Base-by-base conservation (phyloP, 2,888 invertebrate species). In the Drosophila peninsularis region DNA sequence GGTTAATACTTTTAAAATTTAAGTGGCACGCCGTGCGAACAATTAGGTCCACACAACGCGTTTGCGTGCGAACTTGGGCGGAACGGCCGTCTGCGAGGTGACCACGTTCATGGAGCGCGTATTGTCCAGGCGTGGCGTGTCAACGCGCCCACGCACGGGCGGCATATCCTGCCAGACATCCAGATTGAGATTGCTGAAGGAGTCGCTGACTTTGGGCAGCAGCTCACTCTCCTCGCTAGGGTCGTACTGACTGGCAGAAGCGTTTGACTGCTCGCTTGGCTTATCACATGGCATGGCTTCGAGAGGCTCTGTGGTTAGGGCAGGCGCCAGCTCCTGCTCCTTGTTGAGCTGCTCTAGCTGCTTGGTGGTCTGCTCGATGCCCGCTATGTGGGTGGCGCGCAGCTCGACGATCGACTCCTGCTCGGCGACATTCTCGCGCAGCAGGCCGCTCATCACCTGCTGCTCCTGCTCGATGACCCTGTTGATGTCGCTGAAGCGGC, bases 401-500 rank as follows among this genome's bases (percentile, higher is more conserved):
- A 92, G 66, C 17, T 91, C 89, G 5, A 91, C 66, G 0, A 91
- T 58, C 4, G 90, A 75, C n/a, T 89, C 80, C 61, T 92, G 92
- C 34, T 88, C 83, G 3, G 67, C 41, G 6, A 91, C 57, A 63
- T 90, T 90, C 56, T 91, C 90, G 42, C 77, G 71, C 2, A 91
- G 67, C 53, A 86, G 75, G 27, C 27, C 54, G 17, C 76, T 67
- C 5, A 82, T 49, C 34, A 63, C 21, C 19, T 66, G 64, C 13
- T 85, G 82, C 54, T 91, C 88, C 45, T 82, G 77, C 3, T 90
- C 88, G 24, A 94, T 73, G 13, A 94, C 89, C 36, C 92, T 88
- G 54, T 90, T 88, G 1, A 94, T 72, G 37, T 93, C 89, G 2
- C 79, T 76, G 61, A 91, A 90, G 11, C 94, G 90, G 13, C 92